Conservation (phyloP, 2,888 invertebrate genomes). For the Ganaspis brasiliensis region DNA sequence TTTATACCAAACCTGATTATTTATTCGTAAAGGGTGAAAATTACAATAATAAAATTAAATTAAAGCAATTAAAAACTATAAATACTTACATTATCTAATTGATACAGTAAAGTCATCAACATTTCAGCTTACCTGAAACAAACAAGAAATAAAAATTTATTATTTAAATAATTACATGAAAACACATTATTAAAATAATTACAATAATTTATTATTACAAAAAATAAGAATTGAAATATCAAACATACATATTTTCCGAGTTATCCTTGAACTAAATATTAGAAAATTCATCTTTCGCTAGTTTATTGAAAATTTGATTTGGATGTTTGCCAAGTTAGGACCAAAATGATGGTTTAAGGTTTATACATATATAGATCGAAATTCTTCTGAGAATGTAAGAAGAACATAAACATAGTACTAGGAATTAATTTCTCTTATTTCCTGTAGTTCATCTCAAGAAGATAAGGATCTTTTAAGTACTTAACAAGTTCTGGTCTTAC, state of each 20-base stretch:
- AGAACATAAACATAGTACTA: slow-evolving; percentile 2
- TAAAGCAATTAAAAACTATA: too few species aligned
- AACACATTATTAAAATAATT: too few species aligned
- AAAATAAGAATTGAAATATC: too few species aligned
- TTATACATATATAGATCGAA: not conserved
- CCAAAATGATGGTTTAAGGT: slow-evolving; percentile 15
- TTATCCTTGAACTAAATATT: not conserved
- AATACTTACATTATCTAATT: too few species aligned
- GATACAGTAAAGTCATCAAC: too few species aligned
- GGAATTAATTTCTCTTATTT: slow-evolving; percentile 29
- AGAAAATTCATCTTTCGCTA: not conserved
- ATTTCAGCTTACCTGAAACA: too few species aligned
- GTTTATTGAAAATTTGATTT: not conserved
- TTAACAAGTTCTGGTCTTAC: slow-evolving; percentile 10
- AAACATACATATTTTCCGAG: not conserved
- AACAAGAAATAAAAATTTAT: too few species aligned
- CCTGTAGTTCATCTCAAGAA: slow-evolving; percentile 6
- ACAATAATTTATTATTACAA: too few species aligned
- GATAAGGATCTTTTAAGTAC: slow-evolving; percentile 22
- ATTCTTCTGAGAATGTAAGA: slow-evolving; percentile 2
- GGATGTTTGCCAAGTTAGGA: not conserved
- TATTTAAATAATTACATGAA: too few species aligned
- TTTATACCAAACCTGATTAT: too few species aligned
- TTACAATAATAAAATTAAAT: too few species aligned
- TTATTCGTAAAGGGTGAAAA: too few species aligned